These are phyloP conservation scores for Sprattus sprattus DNA, from an alignment of 2,113 vertebrate species.

Conservation along the genomic window DNA sequence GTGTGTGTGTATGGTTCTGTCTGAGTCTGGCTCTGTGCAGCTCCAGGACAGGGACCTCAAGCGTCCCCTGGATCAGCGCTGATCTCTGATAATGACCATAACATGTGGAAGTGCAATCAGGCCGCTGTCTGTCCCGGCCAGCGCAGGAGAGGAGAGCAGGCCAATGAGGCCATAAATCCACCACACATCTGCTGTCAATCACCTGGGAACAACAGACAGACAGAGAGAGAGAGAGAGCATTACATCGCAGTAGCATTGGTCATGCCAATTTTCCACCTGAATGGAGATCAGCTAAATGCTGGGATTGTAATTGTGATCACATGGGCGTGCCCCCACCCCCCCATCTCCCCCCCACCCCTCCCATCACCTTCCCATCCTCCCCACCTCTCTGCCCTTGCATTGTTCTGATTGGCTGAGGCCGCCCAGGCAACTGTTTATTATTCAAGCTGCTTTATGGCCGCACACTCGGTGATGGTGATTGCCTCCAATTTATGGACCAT, in stretches of 20 bases:
- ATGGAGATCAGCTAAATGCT: not conserved
- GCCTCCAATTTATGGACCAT: not conserved
- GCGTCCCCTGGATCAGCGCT: not conserved
- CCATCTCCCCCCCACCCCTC: not conserved
- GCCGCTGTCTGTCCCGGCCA: not conserved
- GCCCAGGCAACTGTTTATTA: not conserved
- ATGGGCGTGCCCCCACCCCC: too few species aligned
- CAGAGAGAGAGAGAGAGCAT: conserved; percentile 24
- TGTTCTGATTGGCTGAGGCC: not conserved
- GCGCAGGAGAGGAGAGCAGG: too few species aligned
- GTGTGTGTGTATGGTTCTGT: not conserved
- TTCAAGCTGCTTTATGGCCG: not conserved
- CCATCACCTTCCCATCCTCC: not conserved
- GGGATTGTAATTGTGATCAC: conserved; percentile 55
- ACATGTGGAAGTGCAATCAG: not conserved
- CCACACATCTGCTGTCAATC: conserved; percentile 61
- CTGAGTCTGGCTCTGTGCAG: not conserved
- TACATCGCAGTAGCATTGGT: conserved; percentile 44
- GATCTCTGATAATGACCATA: not conserved
- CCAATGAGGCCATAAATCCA: too few species aligned
- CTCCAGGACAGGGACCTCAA: not conserved
- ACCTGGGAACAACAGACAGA: not conserved
- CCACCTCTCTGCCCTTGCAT: not conserved
- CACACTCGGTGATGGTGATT: not conserved
- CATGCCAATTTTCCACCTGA: conserved; percentile 42